phyloP scores from a whole-genome alignment of 1,140 invertebrate species.

The Procambarus clarkii region DNA sequence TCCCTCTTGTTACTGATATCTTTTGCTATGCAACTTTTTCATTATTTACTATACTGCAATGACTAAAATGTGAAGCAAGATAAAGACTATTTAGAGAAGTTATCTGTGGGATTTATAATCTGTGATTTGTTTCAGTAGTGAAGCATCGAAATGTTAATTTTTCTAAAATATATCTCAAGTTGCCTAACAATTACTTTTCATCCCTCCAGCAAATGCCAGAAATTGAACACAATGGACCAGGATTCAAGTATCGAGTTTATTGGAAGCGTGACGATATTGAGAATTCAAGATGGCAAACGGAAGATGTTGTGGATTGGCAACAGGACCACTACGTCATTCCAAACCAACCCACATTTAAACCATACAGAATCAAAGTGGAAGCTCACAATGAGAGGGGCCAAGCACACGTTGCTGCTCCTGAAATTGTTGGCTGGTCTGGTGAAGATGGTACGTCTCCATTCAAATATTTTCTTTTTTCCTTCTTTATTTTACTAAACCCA shows the following conservation, averaged over 20 bases:
- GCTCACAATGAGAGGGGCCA: slow-evolving; percentile 94
- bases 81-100: no score
- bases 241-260: slow-evolving; percentile 93
- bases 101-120: no score
- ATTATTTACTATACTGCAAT: no score
- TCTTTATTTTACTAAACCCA: no score
- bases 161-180: not conserved
- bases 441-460: slow-evolving; percentile 84
- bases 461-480: not conserved
- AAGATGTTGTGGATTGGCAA: slow-evolving; percentile 86
- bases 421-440: slow-evolving; percentile 94
- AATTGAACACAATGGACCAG: slow-evolving; percentile 96
- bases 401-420: slow-evolving; percentile 87
- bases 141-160: no score
- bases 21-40: no score
- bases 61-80: no score
- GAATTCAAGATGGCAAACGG: slow-evolving; percentile 83
- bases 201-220: slow-evolving; percentile 89
- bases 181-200: not conserved
- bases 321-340: slow-evolving; percentile 81
- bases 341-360: slow-evolving; percentile 94
- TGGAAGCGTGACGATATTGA: slow-evolving; percentile 88
- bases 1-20: no score
- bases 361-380: slow-evolving; percentile 93
- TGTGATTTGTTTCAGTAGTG: no score